Evolutionary conservation across 2,113 vertebrate genomes (phyloP), one percentile per base, ranked within the genome.

Genomic region (Hippocampus guttulatus): DNA sequence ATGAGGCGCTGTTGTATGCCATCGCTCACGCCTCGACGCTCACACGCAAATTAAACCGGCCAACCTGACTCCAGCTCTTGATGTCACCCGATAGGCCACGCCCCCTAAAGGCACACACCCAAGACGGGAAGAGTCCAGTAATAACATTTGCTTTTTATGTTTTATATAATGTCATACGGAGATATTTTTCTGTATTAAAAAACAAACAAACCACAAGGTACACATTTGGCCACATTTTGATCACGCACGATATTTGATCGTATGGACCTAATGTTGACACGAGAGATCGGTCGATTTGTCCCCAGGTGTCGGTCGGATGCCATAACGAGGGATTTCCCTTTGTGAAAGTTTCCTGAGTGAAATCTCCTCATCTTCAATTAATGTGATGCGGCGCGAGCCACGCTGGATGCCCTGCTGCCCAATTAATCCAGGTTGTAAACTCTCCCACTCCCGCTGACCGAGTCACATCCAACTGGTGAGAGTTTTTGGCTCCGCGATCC

Each of bases 351-450:
- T 94, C 90, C 89, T 87, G 91, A 93, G 93, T 94, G 91, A 94
- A 94, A 94, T 92, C 92, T 89, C 92, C 91, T 93, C 91, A 92
- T 89, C 91, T 91, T 38, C 33, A 38, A 38, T 38, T 95, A 96
- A 96, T 95, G 93, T 93, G 93, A 90, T 91, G 92, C 91, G 88
- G 92, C 92, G 86, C 90, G 88, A 84, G 92, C 92, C 91, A 90
- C 90, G 87, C 88, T 92, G 74, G 91, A 93, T 92, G 91, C 93
- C 91, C 93, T 93, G 92, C 91, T 93, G 91, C 94, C 33, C 95
- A 96, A 97, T 97, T 97, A 96, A 93, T 93, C 91, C 91, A 94
- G 94, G 91, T 95, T 95, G 92, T 94, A 92, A 38, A 91, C 92
- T 93, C 92, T 89, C 90, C 92, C 93, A 91, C 93, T 95, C 94